These are phyloP conservation scores for Drosophila seguyi DNA, from an alignment of 1,140 invertebrate species.

Conservation along the genomic window DNA sequence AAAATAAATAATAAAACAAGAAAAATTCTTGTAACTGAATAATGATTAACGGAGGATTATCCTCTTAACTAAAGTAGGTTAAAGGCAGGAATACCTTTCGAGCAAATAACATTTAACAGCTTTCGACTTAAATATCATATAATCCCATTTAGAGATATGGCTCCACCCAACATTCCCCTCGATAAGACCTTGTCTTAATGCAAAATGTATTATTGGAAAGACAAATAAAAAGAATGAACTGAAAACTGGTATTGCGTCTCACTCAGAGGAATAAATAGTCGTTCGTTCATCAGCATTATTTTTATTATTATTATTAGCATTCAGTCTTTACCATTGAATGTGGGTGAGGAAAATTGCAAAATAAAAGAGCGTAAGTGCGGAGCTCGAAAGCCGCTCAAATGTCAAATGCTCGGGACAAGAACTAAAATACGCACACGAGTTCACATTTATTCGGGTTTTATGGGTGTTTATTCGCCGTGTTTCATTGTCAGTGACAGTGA, in stretches of 20 bases:
- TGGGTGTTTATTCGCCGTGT: constrained; percentile 31
- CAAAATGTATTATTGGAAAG: constrained; percentile 8
- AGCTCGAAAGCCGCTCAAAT: constrained; percentile 70
- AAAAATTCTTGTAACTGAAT: too few species aligned
- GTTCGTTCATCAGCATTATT: constrained; percentile 28
- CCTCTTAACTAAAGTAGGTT: too few species aligned
- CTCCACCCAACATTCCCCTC: constrained; percentile 1
- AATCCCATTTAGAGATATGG: background rate
- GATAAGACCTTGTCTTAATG: constrained; percentile 20
- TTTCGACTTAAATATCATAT: background rate
- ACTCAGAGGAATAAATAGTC: constrained; percentile 5
- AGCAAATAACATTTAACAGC: background rate
- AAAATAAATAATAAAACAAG: too few species aligned
- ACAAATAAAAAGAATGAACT: background rate
- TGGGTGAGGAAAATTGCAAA: constrained; percentile 67
- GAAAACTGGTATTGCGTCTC: constrained; percentile 31
- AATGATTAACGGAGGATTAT: background rate
- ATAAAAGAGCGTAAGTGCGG: constrained; percentile 67
- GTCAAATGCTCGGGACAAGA: constrained; percentile 44
- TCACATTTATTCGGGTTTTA: constrained; percentile 12
- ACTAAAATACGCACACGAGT: constrained; percentile 25
- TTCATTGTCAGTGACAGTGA: constrained; percentile 52
- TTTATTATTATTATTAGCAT: constrained; percentile 24
- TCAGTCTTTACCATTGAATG: constrained; percentile 29
- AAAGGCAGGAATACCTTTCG: too few species aligned